Base-by-base conservation (phyloP, 1,140 invertebrate genomes). In the Euura lappo region DNA sequence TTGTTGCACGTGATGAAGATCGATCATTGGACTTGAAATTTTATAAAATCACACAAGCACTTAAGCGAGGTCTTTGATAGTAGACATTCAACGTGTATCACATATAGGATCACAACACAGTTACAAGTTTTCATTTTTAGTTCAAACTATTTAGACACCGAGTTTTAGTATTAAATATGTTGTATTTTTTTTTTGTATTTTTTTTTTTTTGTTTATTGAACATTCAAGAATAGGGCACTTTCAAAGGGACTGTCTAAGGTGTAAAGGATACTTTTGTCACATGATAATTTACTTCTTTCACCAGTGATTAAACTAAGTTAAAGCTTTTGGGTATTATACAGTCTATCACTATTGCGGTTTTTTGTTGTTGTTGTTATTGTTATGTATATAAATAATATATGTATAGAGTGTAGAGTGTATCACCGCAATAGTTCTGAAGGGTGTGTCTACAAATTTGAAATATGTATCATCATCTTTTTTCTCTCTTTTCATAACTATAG, bases 21-120 rank as follows among this genome's bases (percentile, higher is more conserved):
- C 8, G 60, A 64, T 10, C 13, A 64, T 64, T 68, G 28, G 28
- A 68, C 66, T 28, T 64, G 11, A 44, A 68, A 68, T 68, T 44
- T 68, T 4, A 68, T 8, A 68, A 28, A 8, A 8, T 28, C 28
- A 68, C 72, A 79, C 73, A 79, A 77, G 74, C 75, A 77, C 71
- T 28, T 28, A 28, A 80, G 76, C 77, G 75, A 72, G 72, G 66
- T 68, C 75, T 77, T 72, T 68, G 72, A 70, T 75, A 71, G 74
- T 80, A 82, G 47, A 80, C 74, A 81, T 76, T 79, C 75, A 81
- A 85, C 81, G 78, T 74, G 76, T 87, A 86, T 86, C 85, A 87
- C 84, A 86, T 86, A 76, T 86, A 86, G 79, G 81, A 87, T 87
- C 84, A 86, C 83, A 86, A 85, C 83, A 86, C 77, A 80, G 80